phyloP scores from a whole-genome alignment of 2,888 invertebrate species.

The Xestia xanthographa region DNA sequence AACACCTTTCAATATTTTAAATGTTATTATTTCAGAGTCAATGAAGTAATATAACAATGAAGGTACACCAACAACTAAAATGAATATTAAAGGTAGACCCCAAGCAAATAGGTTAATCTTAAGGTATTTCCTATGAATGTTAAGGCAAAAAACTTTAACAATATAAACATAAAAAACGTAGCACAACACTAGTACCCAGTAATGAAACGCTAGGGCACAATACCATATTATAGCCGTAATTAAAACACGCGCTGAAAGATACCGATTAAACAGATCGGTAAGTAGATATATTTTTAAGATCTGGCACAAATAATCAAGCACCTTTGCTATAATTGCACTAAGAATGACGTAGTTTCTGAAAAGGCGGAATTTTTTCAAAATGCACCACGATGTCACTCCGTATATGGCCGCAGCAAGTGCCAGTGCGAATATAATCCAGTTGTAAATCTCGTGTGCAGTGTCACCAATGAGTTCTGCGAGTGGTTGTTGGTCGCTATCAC shows the following conservation, averaged over 20 bases:
- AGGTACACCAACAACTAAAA: not conserved
- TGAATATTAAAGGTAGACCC: slow-evolving; percentile 19
- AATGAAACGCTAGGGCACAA: not conserved
- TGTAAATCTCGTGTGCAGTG: not conserved
- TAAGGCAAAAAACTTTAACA: slow-evolving; percentile 29
- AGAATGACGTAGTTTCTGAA: slow-evolving; percentile 36
- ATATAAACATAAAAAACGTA: slow-evolving; percentile 14
- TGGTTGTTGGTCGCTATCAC: not conserved
- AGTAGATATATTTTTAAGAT: not conserved
- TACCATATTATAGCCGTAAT: not conserved
- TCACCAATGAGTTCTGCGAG: not conserved
- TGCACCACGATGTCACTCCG: slow-evolving; percentile 38
- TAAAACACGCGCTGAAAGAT: not conserved
- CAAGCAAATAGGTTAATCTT: slow-evolving; percentile 24
- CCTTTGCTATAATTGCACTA: slow-evolving; percentile 13
- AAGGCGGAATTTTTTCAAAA: slow-evolving; percentile 31
- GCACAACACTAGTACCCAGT: slow-evolving; percentile 24
- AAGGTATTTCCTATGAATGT: slow-evolving; percentile 14
- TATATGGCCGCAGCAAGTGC: slow-evolving; percentile 1
- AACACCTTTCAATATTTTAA: not conserved
- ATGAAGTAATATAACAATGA: not conserved
- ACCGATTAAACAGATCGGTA: not conserved
- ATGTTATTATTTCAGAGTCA: not conserved
- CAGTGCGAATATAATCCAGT: not conserved
- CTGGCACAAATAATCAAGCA: not conserved